Evolutionary conservation across 1,140 invertebrate genomes (phyloP), one percentile per base, ranked within the genome.

Genomic region (Drosophila kepulauana): DNA sequence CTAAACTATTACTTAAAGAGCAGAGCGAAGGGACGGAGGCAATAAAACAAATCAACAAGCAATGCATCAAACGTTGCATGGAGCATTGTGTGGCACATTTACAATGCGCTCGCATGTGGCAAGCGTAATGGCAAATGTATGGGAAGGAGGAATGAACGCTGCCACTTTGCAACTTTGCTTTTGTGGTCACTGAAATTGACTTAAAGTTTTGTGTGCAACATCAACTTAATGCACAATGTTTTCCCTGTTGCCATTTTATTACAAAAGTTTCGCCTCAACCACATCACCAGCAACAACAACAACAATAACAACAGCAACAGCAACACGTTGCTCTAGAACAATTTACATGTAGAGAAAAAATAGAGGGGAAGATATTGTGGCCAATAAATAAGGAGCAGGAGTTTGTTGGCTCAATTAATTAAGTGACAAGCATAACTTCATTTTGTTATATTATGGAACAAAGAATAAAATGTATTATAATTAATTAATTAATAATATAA

Each of bases 31-130:
- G 10, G 35, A 38, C n/a, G 66, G 3, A 38, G 25, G 45, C 77
- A 81, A 73, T 66, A 69, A 62, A 81, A 74, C 56, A 77, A 76
- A 71, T 82, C 46, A 56, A 58, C 20, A 25, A 38, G 72, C 71
- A 65, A 76, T 79, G 63, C 72, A 82, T 59, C 35, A 41, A 52
- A 74, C 13, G 54, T 30, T 49, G 30, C 51, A 65, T 56, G 38
- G 33, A 4, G 28, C 51, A 56, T 56, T 51, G 52, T 72, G 59
- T 72, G 59, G 59, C 59, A 56, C 59, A 56, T 57, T 30, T 38
- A 30, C 52, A 63, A 49, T 38, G 33, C 16, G 16, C 30, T 13
- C n/a, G 51, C 20, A 38, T 68, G 48, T 46, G 64, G 63, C 64
- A 54, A 30, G 16, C 13, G 13, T 43, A 25, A 16, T 45, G 56